Evolutionary conservation across 2,888 invertebrate species (phyloP).

Genomic region (Drosophila fungiperda): DNA sequence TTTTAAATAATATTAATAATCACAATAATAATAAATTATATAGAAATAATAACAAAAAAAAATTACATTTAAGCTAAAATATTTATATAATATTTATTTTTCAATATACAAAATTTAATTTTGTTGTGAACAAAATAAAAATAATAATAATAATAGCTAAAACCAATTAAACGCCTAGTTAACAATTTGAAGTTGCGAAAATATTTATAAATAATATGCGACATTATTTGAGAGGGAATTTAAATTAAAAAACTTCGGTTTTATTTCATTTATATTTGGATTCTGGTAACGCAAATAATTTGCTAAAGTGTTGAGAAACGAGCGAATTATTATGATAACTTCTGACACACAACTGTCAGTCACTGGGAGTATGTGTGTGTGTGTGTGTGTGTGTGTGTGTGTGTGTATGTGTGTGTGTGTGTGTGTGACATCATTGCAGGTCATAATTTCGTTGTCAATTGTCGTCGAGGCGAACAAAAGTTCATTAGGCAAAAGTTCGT

Average conservation of each 20-base stretch:
- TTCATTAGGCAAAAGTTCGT: conserved; percentile 65
- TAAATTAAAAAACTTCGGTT: neutral
- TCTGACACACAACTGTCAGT: conserved; percentile 8
- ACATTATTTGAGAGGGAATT: neutral
- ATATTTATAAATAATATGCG: neutral
- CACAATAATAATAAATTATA: neutral
- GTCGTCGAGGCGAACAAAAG: conserved; percentile 50
- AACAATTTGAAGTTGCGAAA: no score
- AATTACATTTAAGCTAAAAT: no score
- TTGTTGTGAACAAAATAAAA: no score
- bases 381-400: neutral
- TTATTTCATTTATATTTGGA: neutral
- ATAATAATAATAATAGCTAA: no score
- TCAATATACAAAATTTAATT: no score
- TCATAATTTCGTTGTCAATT: conserved; percentile 54
- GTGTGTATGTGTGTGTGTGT: neutral
- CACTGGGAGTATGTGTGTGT: neutral
- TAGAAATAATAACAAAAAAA: accelerated
- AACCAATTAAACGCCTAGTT: no score
- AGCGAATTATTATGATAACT: conserved; percentile 47
- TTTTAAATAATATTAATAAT: neutral
- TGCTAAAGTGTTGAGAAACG: neutral
- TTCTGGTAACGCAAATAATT: neutral
- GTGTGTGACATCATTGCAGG: conserved; percentile 16
- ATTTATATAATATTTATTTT: no score